Base-by-base conservation (phyloP, 2,888 invertebrate genomes). In the Ypsolopha sequella region DNA sequence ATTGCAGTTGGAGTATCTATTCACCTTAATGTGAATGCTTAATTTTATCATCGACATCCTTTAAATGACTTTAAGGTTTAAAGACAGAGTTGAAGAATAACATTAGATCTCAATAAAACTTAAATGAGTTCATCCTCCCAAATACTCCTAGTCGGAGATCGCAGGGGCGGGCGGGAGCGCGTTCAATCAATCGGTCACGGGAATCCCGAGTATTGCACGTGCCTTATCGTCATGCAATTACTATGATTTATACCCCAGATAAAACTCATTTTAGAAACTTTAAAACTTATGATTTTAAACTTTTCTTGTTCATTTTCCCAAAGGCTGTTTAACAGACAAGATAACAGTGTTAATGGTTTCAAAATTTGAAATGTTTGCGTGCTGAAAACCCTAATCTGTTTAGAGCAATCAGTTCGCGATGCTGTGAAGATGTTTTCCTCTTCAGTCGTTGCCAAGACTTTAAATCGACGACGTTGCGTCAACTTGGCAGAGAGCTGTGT, bases 401-500 rank as follows among this genome's bases (percentile, higher is more conserved):
- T 24, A 24, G 24, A 24, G 24, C 24, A 47, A 47, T 34, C 33
- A 46, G 35, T 49, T 48, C 47, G 36, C 43, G 48, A 51, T 48
- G 49, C 8, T 24, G 24, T 24, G 24, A 24, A 24, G 24, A 24
- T 54, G 24, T 3, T 24, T 24, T 24, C 24, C 24, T 24, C 24
- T 24, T 24, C 24, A 24, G 24, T 44, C 62, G 64, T 67, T 81
- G 84, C 80, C 84, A 84, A 79, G 75, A 70, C 66, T 74, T 69
- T 74, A 73, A 49, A 74, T 74, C 73, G 68, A 58, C 60, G 59
- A 55, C 58, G 61, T 41, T 45, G 35, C 48, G 45, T 46, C 11
- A 68, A 70, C 68, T 84, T 85, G 85, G 84, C 85, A 81, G 61
- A 66, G 68, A 68, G 65, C 66, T 55, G 55, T 59, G 64, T 62